phyloP scores from a whole-genome alignment of 1,140 invertebrate species.

The Saccostrea echinata region DNA sequence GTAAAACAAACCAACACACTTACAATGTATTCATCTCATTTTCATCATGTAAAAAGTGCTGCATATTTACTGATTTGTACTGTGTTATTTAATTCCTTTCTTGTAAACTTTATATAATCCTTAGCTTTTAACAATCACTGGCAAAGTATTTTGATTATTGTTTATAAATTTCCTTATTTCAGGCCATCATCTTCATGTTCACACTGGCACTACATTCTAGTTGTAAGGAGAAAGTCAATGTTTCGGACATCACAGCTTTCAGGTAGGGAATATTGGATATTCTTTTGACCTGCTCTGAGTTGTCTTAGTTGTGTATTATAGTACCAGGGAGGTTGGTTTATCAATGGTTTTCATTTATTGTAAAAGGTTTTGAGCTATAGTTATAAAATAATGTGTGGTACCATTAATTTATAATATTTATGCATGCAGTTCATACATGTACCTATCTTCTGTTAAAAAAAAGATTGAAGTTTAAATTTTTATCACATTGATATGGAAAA shows the following conservation, averaged over 20 bases:
- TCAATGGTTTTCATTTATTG: no score
- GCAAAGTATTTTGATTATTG: not conserved
- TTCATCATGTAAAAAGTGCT: not conserved
- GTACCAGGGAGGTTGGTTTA: no score
- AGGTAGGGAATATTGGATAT: constrained; percentile 81
- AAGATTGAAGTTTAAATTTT: no score
- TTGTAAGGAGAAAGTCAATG: constrained; percentile 87
- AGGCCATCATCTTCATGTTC: constrained; percentile 82
- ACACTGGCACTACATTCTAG: constrained; percentile 93
- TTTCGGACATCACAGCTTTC: constrained; percentile 90
- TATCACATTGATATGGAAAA: no score
- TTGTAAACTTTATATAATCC: not conserved
- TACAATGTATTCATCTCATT: not conserved
- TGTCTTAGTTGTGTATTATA: no score
- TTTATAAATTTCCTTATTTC: constrained; percentile 5
- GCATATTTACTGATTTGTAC: not conserved
- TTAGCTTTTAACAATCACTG: not conserved
- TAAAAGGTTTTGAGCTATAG: no score
- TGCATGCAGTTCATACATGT: no score
- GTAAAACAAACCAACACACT: constrained; percentile 15
- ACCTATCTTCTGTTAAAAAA: no score
- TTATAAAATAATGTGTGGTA: no score
- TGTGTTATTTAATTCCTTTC: not conserved
- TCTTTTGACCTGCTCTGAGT: no score
- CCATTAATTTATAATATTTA: no score